Evolutionary conservation across 2,888 invertebrate genomes (phyloP), one percentile per base, ranked within the genome.

Genomic region (Macropis europaea): DNA sequence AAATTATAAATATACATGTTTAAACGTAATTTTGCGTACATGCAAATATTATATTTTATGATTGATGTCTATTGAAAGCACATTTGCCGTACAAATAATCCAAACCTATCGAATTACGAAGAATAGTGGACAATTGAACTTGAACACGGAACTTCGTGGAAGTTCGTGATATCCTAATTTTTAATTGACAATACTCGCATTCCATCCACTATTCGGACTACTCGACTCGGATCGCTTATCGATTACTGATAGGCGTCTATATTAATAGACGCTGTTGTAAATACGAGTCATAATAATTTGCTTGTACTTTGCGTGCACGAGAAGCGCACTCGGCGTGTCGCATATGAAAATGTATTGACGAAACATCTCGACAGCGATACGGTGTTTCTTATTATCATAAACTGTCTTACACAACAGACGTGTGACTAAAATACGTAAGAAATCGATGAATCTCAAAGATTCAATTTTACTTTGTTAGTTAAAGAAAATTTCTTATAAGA

Each of bases 131-230:
- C 42, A 61, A 68, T 48, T 56, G 48, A 47, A 38, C 34, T n/a
- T 45, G 26, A 59, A 66, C 43, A 48, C 26, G 50, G 64, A 60
- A 40, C 42, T 47, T 42, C 43, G 5, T 24, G 19, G 32, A 38
- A 48, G 50, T 50, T 38, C 52, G 47, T 56, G 68, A 54, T 73
- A 66, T 71, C 63, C 77, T 79, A 78, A 73, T 84, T 82, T 84
- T 82, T 79, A 79, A 77, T 79, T 48, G 82, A 83, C 84, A 82
- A 82, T 82, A 82, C 84, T 82, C 82, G 63, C 70, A 82, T 79
- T 83, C 82, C 82, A 82, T 82, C 82, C 82, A 82, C 75, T 80
- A 78, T 73, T 77, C 79, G 34, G 38, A 81, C 40, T 61, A 53
- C 30, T 59, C 52, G 40, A 59, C 43, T 50, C 69, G 69, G 34